Conservation (phyloP, 1,140 invertebrate species). For the Drosophila cardini region DNA sequence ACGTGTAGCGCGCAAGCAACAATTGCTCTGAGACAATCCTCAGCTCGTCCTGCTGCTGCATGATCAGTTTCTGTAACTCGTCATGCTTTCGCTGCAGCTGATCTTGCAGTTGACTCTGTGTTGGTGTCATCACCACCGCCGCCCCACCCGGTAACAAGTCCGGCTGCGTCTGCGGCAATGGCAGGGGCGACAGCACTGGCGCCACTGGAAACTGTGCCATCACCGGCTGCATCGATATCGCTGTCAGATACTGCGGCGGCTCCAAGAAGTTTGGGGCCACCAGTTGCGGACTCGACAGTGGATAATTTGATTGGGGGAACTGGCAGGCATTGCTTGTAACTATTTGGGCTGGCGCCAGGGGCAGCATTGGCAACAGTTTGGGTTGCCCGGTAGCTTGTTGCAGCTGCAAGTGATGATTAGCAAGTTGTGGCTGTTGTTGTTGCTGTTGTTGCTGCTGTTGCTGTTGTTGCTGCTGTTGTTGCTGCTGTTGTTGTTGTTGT, state of each 20-base stretch:
- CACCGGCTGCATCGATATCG: slow-evolving; percentile 87
- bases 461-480: slow-evolving; percentile 50
- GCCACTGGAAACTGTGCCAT: slow-evolving; percentile 84
- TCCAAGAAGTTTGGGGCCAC: slow-evolving; percentile 86
- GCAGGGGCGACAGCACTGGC: slow-evolving; percentile 81
- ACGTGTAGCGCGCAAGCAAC: slow-evolving; percentile 92
- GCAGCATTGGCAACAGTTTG: slow-evolving; percentile 67
- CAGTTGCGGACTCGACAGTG: slow-evolving; percentile 71
- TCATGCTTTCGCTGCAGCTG: slow-evolving; percentile 93
- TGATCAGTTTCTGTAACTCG: slow-evolving; percentile 92
- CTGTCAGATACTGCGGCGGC: slow-evolving; percentile 87
- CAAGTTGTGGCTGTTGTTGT: slow-evolving; percentile 39
- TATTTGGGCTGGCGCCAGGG: slow-evolving; percentile 59
- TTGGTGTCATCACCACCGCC: slow-evolving; percentile 86
- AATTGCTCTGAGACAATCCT: slow-evolving; percentile 93
- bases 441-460: slow-evolving; percentile 55
- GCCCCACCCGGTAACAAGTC: slow-evolving; percentile 67
- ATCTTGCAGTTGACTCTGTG: slow-evolving; percentile 89
- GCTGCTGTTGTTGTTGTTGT: slow-evolving; percentile 54
- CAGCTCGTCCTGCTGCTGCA: slow-evolving; percentile 94
- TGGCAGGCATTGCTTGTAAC: slow-evolving; percentile 62
- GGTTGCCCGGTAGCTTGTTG: slow-evolving; percentile 48
- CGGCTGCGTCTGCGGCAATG: slow-evolving; percentile 59
- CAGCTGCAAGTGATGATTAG: slow-evolving; percentile 52
- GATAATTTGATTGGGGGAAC: slow-evolving; percentile 67